Evolutionary conservation across 2,797 vertebrate species (phyloP).

Genomic region (Cossypha heuglini): DNA sequence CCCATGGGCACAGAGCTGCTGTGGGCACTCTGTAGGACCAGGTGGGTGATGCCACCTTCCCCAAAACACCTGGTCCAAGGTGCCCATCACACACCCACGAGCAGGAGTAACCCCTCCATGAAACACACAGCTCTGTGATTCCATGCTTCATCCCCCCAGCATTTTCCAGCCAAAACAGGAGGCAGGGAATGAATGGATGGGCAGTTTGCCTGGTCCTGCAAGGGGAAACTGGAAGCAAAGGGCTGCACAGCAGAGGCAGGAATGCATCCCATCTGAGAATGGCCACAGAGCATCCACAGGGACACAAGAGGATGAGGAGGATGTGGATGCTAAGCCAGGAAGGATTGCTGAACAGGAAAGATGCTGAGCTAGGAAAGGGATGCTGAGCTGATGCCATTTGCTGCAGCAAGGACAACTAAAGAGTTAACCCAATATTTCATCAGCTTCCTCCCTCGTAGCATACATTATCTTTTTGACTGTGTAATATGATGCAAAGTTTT

Average conservation of each 20-base stretch:
- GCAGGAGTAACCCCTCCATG: neutral
- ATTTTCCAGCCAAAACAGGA: neutral
- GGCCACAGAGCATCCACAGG: fast-evolving
- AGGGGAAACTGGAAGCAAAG: neutral
- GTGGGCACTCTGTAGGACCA: fast-evolving
- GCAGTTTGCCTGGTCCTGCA: neutral
- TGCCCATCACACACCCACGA: fast-evolving
- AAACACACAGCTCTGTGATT: neutral
- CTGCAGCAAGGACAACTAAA: neutral
- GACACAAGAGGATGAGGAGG: fast-evolving
- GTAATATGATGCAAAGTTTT: constrained; percentile 63
- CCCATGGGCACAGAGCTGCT: fast-evolving
- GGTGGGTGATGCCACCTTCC: neutral
- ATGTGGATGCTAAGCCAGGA: neutral
- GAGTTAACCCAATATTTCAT: constrained; percentile 34
- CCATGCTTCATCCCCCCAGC: fast-evolving
- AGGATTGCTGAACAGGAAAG: neutral
- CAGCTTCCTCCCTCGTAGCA: neutral
- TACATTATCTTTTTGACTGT: constrained; percentile 50
- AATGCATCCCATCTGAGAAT: fast-evolving
- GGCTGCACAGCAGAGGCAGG: neutral
- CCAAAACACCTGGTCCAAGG: fast-evolving
- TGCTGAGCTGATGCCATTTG: neutral
- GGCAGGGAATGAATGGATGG: neutral
- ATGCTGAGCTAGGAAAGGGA: neutral